Conservation (phyloP, 2,888 invertebrate species). For the Fragum sueziense region DNA sequence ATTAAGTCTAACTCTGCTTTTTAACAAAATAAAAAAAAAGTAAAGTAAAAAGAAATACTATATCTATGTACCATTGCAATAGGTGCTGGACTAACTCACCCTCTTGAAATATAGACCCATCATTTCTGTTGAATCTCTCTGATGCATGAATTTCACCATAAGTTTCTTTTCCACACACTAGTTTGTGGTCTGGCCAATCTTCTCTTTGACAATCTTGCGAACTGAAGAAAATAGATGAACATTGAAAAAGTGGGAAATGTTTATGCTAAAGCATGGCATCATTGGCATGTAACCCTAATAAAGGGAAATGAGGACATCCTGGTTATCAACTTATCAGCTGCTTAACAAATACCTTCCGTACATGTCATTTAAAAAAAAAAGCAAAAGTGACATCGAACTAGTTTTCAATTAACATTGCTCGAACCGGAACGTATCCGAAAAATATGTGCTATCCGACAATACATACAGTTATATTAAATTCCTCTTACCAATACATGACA, state of each 20-base stretch:
- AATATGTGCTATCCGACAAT: background rate
- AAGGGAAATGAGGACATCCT: background rate
- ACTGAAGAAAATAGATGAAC: too few species aligned
- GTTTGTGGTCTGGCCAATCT: constrained; percentile 69
- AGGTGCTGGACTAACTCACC: constrained; percentile 11
- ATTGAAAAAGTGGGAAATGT: too few species aligned
- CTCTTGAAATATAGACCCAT: constrained; percentile 46
- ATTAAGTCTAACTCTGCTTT: too few species aligned
- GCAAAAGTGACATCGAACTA: too few species aligned
- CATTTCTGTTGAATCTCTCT: constrained; percentile 16
- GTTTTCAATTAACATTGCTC: too few species aligned
- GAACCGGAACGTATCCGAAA: too few species aligned
- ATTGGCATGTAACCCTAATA: background rate
- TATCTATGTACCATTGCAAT: background rate
- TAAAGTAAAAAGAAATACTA: background rate
- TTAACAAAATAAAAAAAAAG: too few species aligned
- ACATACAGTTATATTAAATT: background rate
- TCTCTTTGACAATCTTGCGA: constrained; percentile 70
- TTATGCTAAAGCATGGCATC: too few species aligned
- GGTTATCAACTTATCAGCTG: background rate
- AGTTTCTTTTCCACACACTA: constrained; percentile 13
- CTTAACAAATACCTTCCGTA: background rate
- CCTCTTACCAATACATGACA: constrained; percentile 68
- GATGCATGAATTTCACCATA: background rate
- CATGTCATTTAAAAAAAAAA: too few species aligned